Evolutionary conservation across 2,113 vertebrate species (phyloP), one percentile per base, ranked within the genome.

Genomic region (Channa argus): DNA sequence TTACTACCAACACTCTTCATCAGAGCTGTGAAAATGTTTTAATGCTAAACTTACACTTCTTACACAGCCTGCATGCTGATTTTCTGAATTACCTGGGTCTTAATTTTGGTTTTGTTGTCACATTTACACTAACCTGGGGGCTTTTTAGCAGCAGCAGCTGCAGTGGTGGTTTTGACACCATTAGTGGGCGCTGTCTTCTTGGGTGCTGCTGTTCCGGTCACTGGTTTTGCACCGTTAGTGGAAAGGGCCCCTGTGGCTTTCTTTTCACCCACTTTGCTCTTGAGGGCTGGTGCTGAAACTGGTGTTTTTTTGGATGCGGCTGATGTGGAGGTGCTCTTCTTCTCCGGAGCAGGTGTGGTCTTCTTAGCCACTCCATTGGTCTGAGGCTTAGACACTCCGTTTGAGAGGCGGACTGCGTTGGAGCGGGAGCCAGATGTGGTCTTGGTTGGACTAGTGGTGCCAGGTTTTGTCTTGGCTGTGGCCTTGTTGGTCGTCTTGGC

Each of bases 331-430:
- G 77, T 13, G 62, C 47, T 89, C 80, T 94, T 94, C 86, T 92
- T 94, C 39, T 93, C 90, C 0, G 61, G 33, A 0, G 80, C 65
- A 1, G 87, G 14, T 0, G 74, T 36, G 38, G 89, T 60, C 77
- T 95, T 95, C 85, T 92, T 94, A 1, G 88, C 68, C 38, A 89
- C 83, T 2, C 88, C 91, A 5, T 92, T 86, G 71, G 83, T 91
- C 80, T 92, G 80, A 56, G 89, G 79, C 77, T 94, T 95, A 3
- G 92, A 86, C 9, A 82, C 71, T 12, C 94, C 94, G 0, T 95
- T 95, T 0, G 88, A 72, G 8, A 93, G 50, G 8, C 94, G 92
- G 34, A 83, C 5, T 1, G 87, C 76, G 79, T 71, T 86, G 63
- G 94, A 77, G 60, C 91, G 88, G 8, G 93, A 73, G 56, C 78